Evolutionary conservation across 30 jellyfish, hydroid and myxozoan species (phyloP), one percentile per base, ranked within the genome.

Genomic region (Rhopilema esculentum): DNA sequence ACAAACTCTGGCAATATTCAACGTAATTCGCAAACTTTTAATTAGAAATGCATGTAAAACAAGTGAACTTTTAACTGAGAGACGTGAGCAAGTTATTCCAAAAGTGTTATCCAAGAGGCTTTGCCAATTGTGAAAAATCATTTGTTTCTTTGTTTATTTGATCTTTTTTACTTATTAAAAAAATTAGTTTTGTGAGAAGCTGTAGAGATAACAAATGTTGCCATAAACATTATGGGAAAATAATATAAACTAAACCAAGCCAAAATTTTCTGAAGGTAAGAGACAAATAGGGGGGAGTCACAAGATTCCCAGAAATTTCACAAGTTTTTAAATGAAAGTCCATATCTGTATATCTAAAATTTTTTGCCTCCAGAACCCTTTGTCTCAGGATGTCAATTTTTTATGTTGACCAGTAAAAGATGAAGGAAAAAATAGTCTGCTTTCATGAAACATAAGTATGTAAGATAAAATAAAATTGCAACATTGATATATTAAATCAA

Each of bases 1-100:
- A 20, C 88, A 77, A 27, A 77, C 75, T 21, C 57, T 77, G 27
- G 8, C 75, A n/a, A 49, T 77, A 21, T 77, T 77, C 75, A 49
- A 61, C 28, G 76, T 77, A 1, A 53, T 77, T 53, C n/a, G n/a
- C n/a, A n/a, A n/a, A n/a, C n/a, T n/a, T n/a, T n/a, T n/a, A n/a
- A n/a, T n/a, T n/a, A n/a, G n/a, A n/a, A n/a, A n/a, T n/a, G n/a
- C n/a, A n/a, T n/a, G n/a, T n/a, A n/a, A n/a, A n/a, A n/a, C n/a
- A n/a, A n/a, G n/a, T n/a, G n/a, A n/a, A n/a, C n/a, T n/a, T n/a
- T n/a, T n/a, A n/a, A n/a, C n/a, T n/a, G n/a, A n/a, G n/a, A n/a
- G n/a, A n/a, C n/a, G n/a, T n/a, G n/a, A n/a, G n/a, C n/a, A n/a
- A n/a, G n/a, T n/a, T n/a, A n/a, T n/a, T n/a, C n/a, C n/a, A n/a